phyloP scores from a whole-genome alignment of 2,888 invertebrate genomes.

The Dione vanillae region DNA sequence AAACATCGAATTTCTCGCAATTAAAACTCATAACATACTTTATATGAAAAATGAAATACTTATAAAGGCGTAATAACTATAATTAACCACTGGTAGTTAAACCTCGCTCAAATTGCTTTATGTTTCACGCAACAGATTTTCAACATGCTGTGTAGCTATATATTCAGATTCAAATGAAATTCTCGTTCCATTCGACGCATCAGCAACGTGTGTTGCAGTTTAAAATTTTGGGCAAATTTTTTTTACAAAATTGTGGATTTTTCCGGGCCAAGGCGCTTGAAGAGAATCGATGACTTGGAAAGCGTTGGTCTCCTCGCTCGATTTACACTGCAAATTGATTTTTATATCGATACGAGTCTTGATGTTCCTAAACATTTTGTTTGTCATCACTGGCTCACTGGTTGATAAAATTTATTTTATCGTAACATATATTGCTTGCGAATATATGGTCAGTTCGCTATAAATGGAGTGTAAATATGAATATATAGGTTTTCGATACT shows the following conservation, averaged over 20 bases:
- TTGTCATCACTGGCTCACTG: conserved; percentile 52
- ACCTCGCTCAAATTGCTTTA: conserved; percentile 41
- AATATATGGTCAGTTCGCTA: conserved; percentile 21
- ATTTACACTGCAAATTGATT: conserved; percentile 82
- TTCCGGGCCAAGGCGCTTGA: conserved; percentile 73
- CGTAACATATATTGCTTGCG: not conserved
- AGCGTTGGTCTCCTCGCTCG: conserved; percentile 77
- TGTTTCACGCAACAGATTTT: conserved; percentile 45
- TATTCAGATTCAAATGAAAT: conserved; percentile 45
- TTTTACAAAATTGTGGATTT: conserved; percentile 68
- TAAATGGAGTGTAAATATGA: conserved; percentile 23
- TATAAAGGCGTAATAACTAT: conserved; percentile 30
- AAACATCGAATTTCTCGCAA: conserved; percentile 19
- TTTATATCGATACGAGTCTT: conserved; percentile 63
- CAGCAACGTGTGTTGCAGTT: conserved; percentile 44
- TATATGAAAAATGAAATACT: conserved; percentile 20
- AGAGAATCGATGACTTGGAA: conserved; percentile 78
- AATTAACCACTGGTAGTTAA: conserved; percentile 32
- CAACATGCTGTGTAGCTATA: conserved; percentile 40
- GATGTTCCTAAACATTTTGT: conserved; percentile 56
- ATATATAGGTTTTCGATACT: conserved; percentile 25
- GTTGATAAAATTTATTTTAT: conserved; percentile 44
- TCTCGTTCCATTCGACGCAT: conserved; percentile 41
- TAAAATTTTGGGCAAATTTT: conserved; percentile 48
- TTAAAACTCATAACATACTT: conserved; percentile 17